Conservation (phyloP, 2,113 vertebrate genomes). For the Camelus dromedarius region DNA sequence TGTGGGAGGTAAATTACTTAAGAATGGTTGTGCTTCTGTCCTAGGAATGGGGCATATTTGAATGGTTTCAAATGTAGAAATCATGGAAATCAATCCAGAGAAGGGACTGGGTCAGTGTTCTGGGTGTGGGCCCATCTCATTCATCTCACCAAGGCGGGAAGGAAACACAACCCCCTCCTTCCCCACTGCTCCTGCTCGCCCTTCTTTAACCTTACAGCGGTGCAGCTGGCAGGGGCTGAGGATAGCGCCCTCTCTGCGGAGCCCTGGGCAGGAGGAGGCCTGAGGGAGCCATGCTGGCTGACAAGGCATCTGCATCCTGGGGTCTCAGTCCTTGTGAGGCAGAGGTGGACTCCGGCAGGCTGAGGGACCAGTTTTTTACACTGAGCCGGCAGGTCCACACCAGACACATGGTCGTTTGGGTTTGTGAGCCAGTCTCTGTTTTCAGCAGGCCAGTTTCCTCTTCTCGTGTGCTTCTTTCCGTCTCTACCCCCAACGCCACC, state of each 20-base stretch:
- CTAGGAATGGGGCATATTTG: not conserved
- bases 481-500: not conserved
- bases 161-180: not conserved
- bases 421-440: not conserved
- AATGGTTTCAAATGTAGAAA: not conserved
- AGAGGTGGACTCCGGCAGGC: not conserved
- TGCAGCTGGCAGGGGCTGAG: not conserved
- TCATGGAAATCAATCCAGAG: not conserved
- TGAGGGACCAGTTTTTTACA: not conserved
- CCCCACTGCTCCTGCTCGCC: not conserved
- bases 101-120: not conserved
- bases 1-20: not conserved
- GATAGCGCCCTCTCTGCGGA: not conserved
- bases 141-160: not conserved
- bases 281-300: not conserved
- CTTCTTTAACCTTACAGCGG: not conserved
- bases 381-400: not conserved
- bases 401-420: not conserved
- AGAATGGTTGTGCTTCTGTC: slow-evolving; percentile 55
- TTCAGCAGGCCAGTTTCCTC: not conserved
- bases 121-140: not conserved
- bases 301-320: not conserved
- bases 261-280: not conserved
- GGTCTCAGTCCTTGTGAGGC: not conserved
- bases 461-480: not conserved